Percentiles rank a stretch among this genome's conserved stretches.
phyloP scores from a whole-genome alignment of 2,797 vertebrate species.

The Leptodactylus fallax region DNA sequence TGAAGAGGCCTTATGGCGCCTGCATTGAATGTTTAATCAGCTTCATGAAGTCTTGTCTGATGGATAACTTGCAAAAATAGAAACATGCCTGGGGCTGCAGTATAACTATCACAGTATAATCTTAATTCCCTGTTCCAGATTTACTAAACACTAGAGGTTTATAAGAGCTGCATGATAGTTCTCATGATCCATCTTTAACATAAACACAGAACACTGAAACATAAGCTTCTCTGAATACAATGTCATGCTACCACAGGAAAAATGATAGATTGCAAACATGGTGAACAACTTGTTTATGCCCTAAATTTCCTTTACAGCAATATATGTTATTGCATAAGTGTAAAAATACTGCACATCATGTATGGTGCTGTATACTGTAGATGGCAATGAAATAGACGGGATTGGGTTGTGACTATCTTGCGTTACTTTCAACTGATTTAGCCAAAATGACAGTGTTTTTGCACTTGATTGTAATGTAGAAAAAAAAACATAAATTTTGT shows the following conservation, averaged over 20 bases:
- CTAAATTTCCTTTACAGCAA: not conserved
- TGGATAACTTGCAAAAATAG: conserved; percentile 22
- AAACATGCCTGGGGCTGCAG: conserved; percentile 6
- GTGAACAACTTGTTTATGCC: not conserved
- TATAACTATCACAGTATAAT: conserved; percentile 13
- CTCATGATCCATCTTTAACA: not conserved
- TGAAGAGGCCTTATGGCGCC: not conserved
- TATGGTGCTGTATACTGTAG: not conserved
- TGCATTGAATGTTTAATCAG: not conserved
- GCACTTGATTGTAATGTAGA: not conserved
- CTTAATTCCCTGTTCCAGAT: not conserved
- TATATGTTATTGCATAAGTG: not conserved
- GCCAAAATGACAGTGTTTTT: not conserved
- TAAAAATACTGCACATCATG: not conserved
- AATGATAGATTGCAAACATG: not conserved
- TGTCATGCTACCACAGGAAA: not conserved
- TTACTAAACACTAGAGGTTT: conserved; percentile 1
- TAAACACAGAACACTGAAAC: not conserved
- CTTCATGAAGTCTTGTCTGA: not conserved
- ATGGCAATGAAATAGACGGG: not conserved
- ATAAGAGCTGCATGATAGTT: not conserved
- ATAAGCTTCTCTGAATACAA: not conserved
- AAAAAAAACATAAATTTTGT: not conserved
- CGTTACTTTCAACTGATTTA: not conserved
- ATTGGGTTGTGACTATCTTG: not conserved